Percentiles rank a stretch among this genome's conserved stretches.
phyloP scores from a whole-genome alignment of 1,140 invertebrate species.

The Caenorhabditis brenneri region DNA sequence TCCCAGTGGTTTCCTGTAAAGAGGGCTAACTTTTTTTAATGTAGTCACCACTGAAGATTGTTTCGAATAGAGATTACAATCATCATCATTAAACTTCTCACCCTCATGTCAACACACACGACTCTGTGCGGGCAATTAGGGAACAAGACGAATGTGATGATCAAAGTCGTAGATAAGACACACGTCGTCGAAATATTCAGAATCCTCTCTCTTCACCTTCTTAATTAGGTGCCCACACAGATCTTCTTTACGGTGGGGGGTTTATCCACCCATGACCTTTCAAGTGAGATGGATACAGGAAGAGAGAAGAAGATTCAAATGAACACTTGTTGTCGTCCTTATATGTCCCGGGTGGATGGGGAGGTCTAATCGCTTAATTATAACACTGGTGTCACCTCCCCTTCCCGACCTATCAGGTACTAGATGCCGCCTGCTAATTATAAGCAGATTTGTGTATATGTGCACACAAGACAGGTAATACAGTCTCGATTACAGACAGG shows the following conservation, averaged over 20 bases:
- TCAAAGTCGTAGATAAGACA: background rate
- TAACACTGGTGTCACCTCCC: background rate
- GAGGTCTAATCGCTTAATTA: constrained; percentile 33
- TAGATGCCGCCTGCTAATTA: constrained; percentile 24
- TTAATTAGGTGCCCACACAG: background rate
- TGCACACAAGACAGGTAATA: background rate
- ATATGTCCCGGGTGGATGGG: background rate
- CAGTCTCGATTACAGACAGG: constrained; percentile 33
- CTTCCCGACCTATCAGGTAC: background rate
- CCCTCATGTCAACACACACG: background rate
- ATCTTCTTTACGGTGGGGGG: no score
- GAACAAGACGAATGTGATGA: constrained; percentile 22
- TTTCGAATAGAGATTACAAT: background rate
- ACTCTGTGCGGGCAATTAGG: background rate
- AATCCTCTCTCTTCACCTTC: background rate
- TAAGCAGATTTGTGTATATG: constrained; percentile 25
- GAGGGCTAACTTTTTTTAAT: no score
- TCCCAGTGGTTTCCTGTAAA: no score
- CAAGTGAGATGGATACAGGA: background rate
- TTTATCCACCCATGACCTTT: background rate
- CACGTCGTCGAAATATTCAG: no score
- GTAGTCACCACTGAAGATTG: no score
- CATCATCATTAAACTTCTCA: constrained; percentile 11
- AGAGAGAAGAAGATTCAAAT: background rate
- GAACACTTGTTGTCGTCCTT: background rate